Evolutionary conservation across 1,140 invertebrate species (phyloP).

Genomic region (Aphidius gifuensis): DNA sequence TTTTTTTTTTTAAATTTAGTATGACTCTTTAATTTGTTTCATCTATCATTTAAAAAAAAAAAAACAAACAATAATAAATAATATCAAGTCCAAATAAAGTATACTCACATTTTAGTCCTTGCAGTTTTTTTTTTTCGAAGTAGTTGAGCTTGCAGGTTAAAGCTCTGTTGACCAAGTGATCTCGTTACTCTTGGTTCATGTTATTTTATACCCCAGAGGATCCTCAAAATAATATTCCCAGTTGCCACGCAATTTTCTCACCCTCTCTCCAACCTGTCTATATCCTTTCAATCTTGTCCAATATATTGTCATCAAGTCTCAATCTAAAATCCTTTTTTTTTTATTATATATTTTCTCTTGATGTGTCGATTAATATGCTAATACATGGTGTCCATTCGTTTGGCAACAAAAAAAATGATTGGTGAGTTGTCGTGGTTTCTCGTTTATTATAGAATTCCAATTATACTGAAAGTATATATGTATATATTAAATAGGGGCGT

Average conservation of each 20-base stretch:
- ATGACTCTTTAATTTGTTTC: too few relatives aligned
- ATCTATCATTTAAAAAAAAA: too few relatives aligned
- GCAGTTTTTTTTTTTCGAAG: too few relatives aligned
- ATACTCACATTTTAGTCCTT: too few relatives aligned
- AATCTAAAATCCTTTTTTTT: slow-evolving; percentile 3
- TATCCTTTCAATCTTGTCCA: slow-evolving; percentile 28
- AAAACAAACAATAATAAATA: too few relatives aligned
- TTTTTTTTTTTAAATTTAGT: too few relatives aligned
- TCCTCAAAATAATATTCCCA: slow-evolving; percentile 29
- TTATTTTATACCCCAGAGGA: slow-evolving; percentile 39
- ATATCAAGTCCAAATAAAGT: too few relatives aligned
- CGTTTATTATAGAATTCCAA: slow-evolving; percentile 29
- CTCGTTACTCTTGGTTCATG: slow-evolving; percentile 11
- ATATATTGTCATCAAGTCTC: slow-evolving; percentile 22
- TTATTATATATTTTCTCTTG: too few relatives aligned
- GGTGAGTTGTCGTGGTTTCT: slow-evolving; percentile 27
- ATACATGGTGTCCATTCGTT: slow-evolving; percentile 26
- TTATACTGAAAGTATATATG: too few relatives aligned
- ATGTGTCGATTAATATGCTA: slow-evolving; percentile 44
- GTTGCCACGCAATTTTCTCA: slow-evolving; percentile 35
- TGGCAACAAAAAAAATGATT: slow-evolving; percentile 31
- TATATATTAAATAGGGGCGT: too few relatives aligned
- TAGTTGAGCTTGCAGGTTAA: neutral
- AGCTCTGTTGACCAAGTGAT: neutral
- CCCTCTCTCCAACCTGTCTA: slow-evolving; percentile 18